Percentiles rank a stretch among this genome's conserved stretches.
phyloP scores from a whole-genome alignment of 2,113 vertebrate genomes.

The Eudyptes chrysolophus region DNA sequence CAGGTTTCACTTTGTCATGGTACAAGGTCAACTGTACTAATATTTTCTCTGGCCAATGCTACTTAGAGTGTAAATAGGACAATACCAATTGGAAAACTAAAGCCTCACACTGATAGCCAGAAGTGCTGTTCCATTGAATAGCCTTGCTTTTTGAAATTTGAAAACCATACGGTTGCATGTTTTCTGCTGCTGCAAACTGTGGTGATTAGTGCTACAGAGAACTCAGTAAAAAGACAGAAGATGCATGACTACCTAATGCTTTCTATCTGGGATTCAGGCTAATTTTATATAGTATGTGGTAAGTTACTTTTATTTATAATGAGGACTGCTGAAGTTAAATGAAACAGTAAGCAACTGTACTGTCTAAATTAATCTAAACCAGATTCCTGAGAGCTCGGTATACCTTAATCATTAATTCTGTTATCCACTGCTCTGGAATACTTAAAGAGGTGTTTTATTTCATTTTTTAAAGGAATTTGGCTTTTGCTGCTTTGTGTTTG shows the following conservation, averaged over 20 bases:
- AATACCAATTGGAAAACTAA: not conserved
- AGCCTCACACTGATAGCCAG: not conserved
- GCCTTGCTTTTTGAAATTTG: not conserved
- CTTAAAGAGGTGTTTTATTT: not conserved
- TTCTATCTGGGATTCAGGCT: not conserved
- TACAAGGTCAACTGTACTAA: not conserved
- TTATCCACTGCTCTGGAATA: not conserved
- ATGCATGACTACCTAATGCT: not conserved
- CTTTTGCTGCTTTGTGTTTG: not conserved
- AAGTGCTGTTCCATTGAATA: not conserved
- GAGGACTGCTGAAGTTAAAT: not conserved
- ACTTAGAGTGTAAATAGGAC: not conserved
- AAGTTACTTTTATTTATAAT: not conserved
- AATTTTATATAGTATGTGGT: not conserved
- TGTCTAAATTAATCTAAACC: not conserved
- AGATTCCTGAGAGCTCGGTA: not conserved
- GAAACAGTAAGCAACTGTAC: not conserved
- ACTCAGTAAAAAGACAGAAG: not conserved
- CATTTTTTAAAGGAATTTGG: not conserved
- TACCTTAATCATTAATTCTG: not conserved
- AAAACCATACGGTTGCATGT: fast-evolving
- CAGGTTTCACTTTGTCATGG: not conserved
- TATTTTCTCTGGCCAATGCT: not conserved
- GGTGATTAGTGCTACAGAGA: not conserved
- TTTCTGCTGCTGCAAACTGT: not conserved